Evolutionary conservation across 2,888 invertebrate species (phyloP), one percentile per base, ranked within the genome.

Genomic region (Xestia sexstrigata): DNA sequence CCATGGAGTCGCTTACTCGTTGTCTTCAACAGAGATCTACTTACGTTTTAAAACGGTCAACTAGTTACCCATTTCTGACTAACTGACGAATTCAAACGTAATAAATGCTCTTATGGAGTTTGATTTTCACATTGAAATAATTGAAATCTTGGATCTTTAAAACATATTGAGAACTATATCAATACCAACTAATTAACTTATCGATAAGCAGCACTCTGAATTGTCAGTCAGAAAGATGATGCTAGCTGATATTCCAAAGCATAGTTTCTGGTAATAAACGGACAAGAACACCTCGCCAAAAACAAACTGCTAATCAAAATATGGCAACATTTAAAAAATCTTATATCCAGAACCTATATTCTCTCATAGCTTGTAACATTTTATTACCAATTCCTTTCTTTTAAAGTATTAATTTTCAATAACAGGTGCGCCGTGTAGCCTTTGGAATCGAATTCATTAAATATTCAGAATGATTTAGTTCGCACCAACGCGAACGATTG

Each of bases 351-450:
- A 74, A 42, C 23, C 67, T 15, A 67, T 26, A 17, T 1, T 62
- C 52, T 69, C 66, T 72, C 23, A 58, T 69, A 23, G 35, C 78
- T 76, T 81, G 26, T 13, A 55, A 23, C 79, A 74, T 70, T 78
- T 86, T 84, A 89, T 89, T 87, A 90, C 86, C 72, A 85, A 90
- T 91, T 89, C 91, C 76, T 86, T 88, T 82, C 84, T 86, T 84
- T 82, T 87, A 89, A 90, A 91, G 90, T 90, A 91, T 93, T 91
- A 91, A 92, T 93, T 93, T 92, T 90, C 90, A 91, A 92, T 91
- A 91, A 89, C 93, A 92, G 92, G 89, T 92, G 91, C 88, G 88
- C 86, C 78, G 76, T 81, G 83, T 86, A 87, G 82, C 84, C 84
- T 83, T 89, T 85, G 83, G 85, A 90, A 89, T 89, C 79, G 88